Base-by-base conservation (phyloP, 2,113 vertebrate species). In the Heterochromis multidens region DNA sequence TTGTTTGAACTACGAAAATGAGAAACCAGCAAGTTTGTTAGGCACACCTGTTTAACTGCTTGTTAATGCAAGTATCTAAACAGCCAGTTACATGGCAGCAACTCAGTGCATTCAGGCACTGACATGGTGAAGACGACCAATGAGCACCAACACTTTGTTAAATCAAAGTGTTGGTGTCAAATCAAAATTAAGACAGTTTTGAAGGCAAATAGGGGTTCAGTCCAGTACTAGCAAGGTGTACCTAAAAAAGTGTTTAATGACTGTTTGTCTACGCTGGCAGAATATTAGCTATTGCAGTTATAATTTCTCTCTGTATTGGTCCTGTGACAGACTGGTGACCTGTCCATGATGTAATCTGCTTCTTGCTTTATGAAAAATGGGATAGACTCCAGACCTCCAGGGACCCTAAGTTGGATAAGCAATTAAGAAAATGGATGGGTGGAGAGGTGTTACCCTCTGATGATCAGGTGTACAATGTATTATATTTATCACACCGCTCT, bases 181-280 rank as follows among this genome's bases (percentile, higher is more conserved):
- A 33, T n/a, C n/a, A 33, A 5, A 33, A 33, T 33, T 33, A 33
- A 33, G 31, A 5, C 31, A 33, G 31, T 35, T 62, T 17, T 62
- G 60, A 35, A 35, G 19, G 60, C 33, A 62, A 62, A 62, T 33
- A 17, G 17, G 59, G 17, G 29, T 62, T 17, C 33, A 21, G 33
- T 33, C 27, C 59, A 62, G 60, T 0, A 62, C 17, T 33, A 62
- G 29, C 29, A 33, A 61, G 1, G 9, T 31, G 60, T 31, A 61
- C 17, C 60, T 6, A 62, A 62, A 3, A 0, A 33, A 33, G 31
- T 33, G 60, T 33, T 0, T 5, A 17, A n/a, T 35, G 31, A 35
- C 19, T 12, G 17, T 6, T 9, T 29, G 59, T 35, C 29, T 0
- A 62, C 17, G 21, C 33, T 35, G 19, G 21, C 35, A 62, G 33